Evolutionary conservation across 2,888 invertebrate genomes (phyloP), one percentile per base, ranked within the genome.

Genomic region (Athrips mouffetella): DNA sequence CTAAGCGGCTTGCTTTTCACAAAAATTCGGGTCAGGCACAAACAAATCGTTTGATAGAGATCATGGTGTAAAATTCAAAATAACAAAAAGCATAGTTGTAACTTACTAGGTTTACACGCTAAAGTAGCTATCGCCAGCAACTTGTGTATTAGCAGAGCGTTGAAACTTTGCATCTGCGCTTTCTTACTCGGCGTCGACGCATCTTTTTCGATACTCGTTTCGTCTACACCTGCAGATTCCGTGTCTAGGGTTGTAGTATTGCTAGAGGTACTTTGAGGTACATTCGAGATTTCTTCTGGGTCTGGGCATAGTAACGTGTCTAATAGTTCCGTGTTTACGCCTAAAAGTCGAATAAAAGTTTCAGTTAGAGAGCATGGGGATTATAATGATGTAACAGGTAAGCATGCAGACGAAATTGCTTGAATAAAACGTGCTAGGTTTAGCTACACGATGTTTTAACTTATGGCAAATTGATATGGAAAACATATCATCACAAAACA

Each of bases 41-140:
- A n/a, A n/a, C n/a, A n/a, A n/a, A n/a, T n/a, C n/a, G n/a, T n/a
- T n/a, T n/a, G n/a, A n/a, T n/a, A n/a, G n/a, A n/a, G n/a, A n/a
- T n/a, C n/a, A n/a, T n/a, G n/a, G n/a, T n/a, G n/a, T n/a, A n/a
- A n/a, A 25, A 25, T 25, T 25, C 25, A 52, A 55, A 33, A 42
- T 21, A 15, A 23, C 48, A 53, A 46, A 47, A 21, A 44, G 41
- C 5, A 13, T 15, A 30, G 2, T 41, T 13, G 2, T 2, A 45
- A 80, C 92, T 91, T 80, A 96, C 96, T 92, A 62, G 94, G 94
- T 82, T 97, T 96, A 80, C 96, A 96, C 58, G 96, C 94, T 47
- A 93, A 89, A 48, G 93, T 91, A 21, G 97, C 93, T 45, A 98
- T 96, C 40, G 93, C 91, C 67, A 97, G 91, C 44, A 98, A 82